These are phyloP conservation scores for Macroglossus sobrinus DNA, from an alignment of 2,113 vertebrate genomes.

Conservation along the genomic window DNA sequence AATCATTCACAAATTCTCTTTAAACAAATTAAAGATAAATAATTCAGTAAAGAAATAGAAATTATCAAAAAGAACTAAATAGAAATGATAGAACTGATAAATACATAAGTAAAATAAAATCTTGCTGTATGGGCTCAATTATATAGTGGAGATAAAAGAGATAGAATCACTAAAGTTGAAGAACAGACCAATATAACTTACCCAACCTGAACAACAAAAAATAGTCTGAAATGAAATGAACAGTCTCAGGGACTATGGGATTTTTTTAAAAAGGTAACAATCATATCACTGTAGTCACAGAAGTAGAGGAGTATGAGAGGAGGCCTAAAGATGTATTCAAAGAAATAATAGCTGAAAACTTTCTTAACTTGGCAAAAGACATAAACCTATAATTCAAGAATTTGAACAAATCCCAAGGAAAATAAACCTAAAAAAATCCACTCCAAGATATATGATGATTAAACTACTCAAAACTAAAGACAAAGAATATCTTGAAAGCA, in stretches of 20 bases:
- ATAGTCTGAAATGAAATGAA: neutral
- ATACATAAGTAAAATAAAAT: neutral
- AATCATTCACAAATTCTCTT: neutral
- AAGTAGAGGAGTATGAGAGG: neutral
- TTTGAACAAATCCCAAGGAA: neutral
- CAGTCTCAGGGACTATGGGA: neutral
- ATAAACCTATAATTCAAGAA: constrained; percentile 2
- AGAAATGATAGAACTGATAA: neutral
- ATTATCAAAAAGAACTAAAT: neutral
- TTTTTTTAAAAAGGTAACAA: neutral
- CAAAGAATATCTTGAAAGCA: too few species aligned
- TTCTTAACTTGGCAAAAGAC: neutral
- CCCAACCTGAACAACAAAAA: neutral
- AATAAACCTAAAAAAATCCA: neutral
- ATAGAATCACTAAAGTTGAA: neutral
- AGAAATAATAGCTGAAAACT: constrained; percentile 14
- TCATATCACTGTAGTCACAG: neutral
- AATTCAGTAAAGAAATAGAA: neutral
- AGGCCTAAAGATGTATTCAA: neutral
- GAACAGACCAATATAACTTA: neutral
- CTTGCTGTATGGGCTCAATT: neutral
- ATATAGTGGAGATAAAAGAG: neutral
- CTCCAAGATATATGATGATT: too few species aligned
- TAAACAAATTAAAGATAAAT: neutral
- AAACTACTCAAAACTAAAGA: too few species aligned